Conservation (phyloP, 2,797 vertebrate species). For the Chiroxiphia lanceolata region DNA sequence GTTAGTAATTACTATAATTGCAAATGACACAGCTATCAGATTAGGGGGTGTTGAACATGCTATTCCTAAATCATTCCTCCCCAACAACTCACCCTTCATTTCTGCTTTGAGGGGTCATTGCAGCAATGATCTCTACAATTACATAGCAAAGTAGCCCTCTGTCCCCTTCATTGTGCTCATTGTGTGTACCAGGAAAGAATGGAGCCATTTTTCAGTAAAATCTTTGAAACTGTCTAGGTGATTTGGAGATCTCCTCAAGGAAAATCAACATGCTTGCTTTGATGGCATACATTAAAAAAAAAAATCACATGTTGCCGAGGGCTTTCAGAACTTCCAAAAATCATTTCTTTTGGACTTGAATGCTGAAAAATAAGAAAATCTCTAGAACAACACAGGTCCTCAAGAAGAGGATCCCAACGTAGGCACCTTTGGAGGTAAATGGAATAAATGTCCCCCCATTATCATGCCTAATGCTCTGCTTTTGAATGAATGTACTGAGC, state of each 20-base stretch:
- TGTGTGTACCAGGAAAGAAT: background rate
- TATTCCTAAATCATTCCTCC: background rate
- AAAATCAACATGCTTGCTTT: background rate
- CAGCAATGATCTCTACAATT: background rate
- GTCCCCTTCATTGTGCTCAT: background rate
- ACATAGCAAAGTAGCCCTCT: background rate
- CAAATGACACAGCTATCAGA: slow-evolving; percentile 9
- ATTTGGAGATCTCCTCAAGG: background rate
- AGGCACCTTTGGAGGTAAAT: background rate
- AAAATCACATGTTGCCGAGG: fast-evolving
- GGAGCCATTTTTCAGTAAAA: background rate
- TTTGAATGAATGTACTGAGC: background rate
- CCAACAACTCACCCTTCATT: background rate
- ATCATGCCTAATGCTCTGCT: background rate
- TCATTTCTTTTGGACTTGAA: background rate
- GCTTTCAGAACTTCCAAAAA: background rate
- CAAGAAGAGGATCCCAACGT: background rate
- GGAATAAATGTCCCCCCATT: background rate
- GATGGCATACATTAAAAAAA: background rate
- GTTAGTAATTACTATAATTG: background rate
- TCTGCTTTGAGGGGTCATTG: slow-evolving; percentile 20
- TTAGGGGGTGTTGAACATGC: background rate
- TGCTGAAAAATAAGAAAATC: background rate
- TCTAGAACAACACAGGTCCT: background rate
- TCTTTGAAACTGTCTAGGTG: background rate